phyloP scores from a whole-genome alignment of 1,140 invertebrate genomes.

The Halictus rubicundus region DNA sequence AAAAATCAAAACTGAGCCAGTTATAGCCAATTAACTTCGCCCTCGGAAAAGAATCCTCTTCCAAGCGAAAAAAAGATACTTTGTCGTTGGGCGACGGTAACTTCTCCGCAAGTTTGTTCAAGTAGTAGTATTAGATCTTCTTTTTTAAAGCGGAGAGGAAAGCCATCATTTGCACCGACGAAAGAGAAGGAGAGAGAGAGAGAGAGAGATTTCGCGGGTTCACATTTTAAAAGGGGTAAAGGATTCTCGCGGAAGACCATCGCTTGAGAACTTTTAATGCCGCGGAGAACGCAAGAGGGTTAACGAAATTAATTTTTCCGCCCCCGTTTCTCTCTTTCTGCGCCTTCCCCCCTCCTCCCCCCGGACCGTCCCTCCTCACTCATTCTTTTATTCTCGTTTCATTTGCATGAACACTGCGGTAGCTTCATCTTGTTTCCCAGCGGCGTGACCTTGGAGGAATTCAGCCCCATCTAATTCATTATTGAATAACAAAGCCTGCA shows the following conservation, averaged over 20 bases:
- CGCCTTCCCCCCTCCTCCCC: constrained; percentile 3
- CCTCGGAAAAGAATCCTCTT: no score
- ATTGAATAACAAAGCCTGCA: constrained; percentile 37
- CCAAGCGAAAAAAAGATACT: neutral
- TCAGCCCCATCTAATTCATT: constrained; percentile 40
- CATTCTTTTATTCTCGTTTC: constrained; percentile 43
- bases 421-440: constrained; percentile 51
- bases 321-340: constrained; percentile 38
- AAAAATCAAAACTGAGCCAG: no score
- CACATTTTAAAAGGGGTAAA: constrained; percentile 64
- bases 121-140: constrained; percentile 26
- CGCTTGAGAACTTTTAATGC: constrained; percentile 71
- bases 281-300: constrained; percentile 64
- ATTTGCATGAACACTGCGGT: constrained; percentile 62
- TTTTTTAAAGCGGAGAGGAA: constrained; percentile 20
- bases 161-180: constrained; percentile 46
- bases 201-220: constrained; percentile 60
- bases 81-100: neutral
- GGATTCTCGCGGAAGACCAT: constrained; percentile 62
- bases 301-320: constrained; percentile 73
- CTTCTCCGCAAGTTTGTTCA: constrained; percentile 4
- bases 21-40: no score
- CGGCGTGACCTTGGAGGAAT: constrained; percentile 61
- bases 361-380: neutral
- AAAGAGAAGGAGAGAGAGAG: no score